A percentile compares a stretch with the other conserved stretches of the same genome.
Evolutionary conservation across 1,140 invertebrate species (phyloP).

Genomic region (Bombus sibiricus): DNA sequence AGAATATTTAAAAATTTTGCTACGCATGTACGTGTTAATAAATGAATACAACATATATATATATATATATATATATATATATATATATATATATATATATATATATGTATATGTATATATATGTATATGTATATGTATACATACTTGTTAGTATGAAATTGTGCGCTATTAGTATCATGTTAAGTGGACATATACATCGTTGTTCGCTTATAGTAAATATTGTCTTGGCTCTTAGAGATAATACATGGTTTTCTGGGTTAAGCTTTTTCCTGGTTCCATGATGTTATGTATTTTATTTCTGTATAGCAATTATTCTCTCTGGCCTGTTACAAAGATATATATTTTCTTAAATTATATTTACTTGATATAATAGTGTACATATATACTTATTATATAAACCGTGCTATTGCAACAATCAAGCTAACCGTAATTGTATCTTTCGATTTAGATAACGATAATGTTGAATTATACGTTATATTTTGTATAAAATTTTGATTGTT

Average conservation of each 20-base stretch:
- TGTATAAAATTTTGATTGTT: slow-evolving; percentile 24
- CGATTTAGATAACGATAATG: slow-evolving; percentile 2
- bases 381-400: slow-evolving; percentile 12
- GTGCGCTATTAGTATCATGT: neutral
- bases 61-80: neutral
- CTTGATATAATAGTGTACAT: slow-evolving; percentile 33
- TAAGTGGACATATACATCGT: neutral
- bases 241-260: slow-evolving; percentile 25
- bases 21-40: slow-evolving; percentile 1
- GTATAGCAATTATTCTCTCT: slow-evolving; percentile 50
- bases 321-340: slow-evolving; percentile 48
- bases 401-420: neutral
- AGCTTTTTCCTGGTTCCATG: slow-evolving; percentile 27
- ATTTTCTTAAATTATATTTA: slow-evolving; percentile 59
- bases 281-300: slow-evolving; percentile 31
- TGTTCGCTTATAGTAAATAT: slow-evolving; percentile 7
- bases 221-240: slow-evolving; percentile 47
- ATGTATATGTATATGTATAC: slow-evolving; percentile 11
- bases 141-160: neutral
- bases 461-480: neutral
- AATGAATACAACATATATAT: slow-evolving; percentile 21
- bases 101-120: slow-evolving; percentile 22
- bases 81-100: slow-evolving; percentile 31
- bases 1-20: neutral
- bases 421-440: slow-evolving; percentile 25